A percentile compares a stretch with the other conserved stretches of the same genome.
phyloP scores from a whole-genome alignment of 2,888 invertebrate species.

The Papilio elwesi region DNA sequence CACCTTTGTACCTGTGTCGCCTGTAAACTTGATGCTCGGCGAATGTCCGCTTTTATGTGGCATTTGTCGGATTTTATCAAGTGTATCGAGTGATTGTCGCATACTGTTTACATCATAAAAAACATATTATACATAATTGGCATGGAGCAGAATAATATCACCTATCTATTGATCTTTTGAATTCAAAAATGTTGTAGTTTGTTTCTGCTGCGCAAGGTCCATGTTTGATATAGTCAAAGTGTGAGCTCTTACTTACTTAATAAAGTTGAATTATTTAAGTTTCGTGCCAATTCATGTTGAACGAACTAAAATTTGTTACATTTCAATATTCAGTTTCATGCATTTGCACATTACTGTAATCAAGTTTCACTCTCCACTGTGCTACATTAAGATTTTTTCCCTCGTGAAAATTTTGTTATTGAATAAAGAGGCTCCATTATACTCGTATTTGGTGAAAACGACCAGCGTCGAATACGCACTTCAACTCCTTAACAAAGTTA shows the following conservation, averaged over 20 bases:
- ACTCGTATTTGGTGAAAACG: slow-evolving; percentile 25
- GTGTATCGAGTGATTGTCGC: slow-evolving; percentile 25
- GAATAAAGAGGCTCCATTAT: slow-evolving; percentile 39
- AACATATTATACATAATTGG: too few species aligned
- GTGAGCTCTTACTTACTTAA: too few species aligned
- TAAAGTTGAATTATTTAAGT: too few species aligned
- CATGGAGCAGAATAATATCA: too few species aligned
- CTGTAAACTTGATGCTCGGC: slow-evolving; percentile 21
- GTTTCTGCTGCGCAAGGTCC: too few species aligned
- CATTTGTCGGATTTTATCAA: slow-evolving; percentile 28
- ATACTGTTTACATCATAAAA: background rate
- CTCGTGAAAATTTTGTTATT: slow-evolving; percentile 33
- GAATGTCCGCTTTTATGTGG: slow-evolving; percentile 24
- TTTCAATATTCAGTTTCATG: slow-evolving; percentile 1
- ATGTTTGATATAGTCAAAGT: too few species aligned
- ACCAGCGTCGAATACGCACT: slow-evolving; percentile 30
- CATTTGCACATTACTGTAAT: slow-evolving; percentile 24
- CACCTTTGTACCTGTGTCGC: slow-evolving; percentile 32
- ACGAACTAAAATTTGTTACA: background rate
- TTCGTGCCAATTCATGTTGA: too few species aligned
- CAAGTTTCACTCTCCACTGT: slow-evolving; percentile 18
- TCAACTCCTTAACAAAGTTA: slow-evolving; percentile 34
- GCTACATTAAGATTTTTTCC: slow-evolving; percentile 33
- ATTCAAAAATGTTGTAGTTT: too few species aligned
- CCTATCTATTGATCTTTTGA: too few species aligned